These are phyloP conservation scores for Noctua janthe DNA, from an alignment of 2,888 invertebrate genomes.

Conservation along the genomic window DNA sequence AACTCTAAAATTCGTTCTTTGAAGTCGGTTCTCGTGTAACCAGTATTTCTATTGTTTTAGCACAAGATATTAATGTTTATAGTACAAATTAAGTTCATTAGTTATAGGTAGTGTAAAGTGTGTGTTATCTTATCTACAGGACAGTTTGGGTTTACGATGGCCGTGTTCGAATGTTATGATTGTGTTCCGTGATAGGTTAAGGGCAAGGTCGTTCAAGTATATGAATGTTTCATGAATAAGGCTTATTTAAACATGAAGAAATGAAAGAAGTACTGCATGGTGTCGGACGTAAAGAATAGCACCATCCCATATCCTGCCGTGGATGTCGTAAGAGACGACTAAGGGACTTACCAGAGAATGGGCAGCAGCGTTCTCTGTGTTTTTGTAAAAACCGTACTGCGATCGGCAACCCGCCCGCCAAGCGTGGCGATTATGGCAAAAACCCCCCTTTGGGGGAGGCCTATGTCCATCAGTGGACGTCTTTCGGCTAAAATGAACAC, in stretches of 20 bases:
- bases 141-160: constrained; percentile 60
- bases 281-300: too few species aligned
- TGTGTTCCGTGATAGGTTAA: constrained; percentile 59
- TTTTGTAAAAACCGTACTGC: too few species aligned
- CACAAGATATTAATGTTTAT: constrained; percentile 47
- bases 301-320: too few species aligned
- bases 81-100: constrained; percentile 38
- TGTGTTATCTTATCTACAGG: constrained; percentile 58
- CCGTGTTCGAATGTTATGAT: constrained; percentile 50
- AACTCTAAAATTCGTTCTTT: background rate
- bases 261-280: too few species aligned
- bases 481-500: too few species aligned
- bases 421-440: too few species aligned
- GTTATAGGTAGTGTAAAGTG: constrained; percentile 49
- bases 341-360: too few species aligned
- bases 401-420: too few species aligned
- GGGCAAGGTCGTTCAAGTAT: constrained; percentile 9
- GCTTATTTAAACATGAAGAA: background rate
- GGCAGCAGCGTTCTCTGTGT: too few species aligned
- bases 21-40: background rate
- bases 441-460: too few species aligned
- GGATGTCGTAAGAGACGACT: too few species aligned
- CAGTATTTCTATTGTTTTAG: constrained; percentile 32
- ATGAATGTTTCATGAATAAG: background rate
- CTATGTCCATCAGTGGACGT: too few species aligned